Percentiles rank a stretch among this genome's conserved stretches.
phyloP scores from a whole-genome alignment of 37 sponge, comb jelly and placozoan genomes.

The Diacarnus erythraeanus region DNA sequence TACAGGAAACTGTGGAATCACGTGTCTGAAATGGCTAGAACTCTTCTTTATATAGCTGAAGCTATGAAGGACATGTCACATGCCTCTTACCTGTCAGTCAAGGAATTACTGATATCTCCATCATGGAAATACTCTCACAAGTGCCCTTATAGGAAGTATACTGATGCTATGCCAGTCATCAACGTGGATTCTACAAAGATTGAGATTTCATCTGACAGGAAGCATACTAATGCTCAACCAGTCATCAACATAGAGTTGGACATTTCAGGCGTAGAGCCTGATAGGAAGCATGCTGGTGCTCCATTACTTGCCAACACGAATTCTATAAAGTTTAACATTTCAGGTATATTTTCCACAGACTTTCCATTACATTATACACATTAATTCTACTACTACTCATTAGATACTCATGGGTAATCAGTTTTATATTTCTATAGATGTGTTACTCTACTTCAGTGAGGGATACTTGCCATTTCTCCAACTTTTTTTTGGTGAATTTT shows the following conservation, averaged over 20 bases:
- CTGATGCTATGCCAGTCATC: too few species aligned
- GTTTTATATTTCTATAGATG: constrained; percentile 4
- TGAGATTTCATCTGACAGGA: too few species aligned
- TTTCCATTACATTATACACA: too few species aligned
- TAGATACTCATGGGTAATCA: neutral
- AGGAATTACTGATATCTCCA: neutral
- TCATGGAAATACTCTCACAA: neutral
- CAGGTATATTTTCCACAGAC: too few species aligned
- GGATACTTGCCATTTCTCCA: constrained; percentile 44
- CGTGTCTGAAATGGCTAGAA: neutral
- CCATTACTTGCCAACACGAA: too few species aligned
- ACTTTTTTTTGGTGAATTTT: constrained; percentile 12
- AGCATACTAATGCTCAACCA: too few species aligned
- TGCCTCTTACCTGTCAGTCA: neutral
- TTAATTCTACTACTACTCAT: neutral
- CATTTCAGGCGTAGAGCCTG: too few species aligned
- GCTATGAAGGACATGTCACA: neutral
- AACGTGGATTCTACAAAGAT: too few species aligned
- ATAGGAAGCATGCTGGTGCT: too few species aligned
- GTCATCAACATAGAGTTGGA: too few species aligned
- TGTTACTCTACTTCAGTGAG: constrained; percentile 55
- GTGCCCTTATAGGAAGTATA: neutral
- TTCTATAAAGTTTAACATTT: too few species aligned
- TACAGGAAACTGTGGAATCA: too few species aligned
- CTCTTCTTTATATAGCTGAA: neutral